Evolutionary conservation across 2,113 vertebrate species (phyloP).

Genomic region (Bos indicus): DNA sequence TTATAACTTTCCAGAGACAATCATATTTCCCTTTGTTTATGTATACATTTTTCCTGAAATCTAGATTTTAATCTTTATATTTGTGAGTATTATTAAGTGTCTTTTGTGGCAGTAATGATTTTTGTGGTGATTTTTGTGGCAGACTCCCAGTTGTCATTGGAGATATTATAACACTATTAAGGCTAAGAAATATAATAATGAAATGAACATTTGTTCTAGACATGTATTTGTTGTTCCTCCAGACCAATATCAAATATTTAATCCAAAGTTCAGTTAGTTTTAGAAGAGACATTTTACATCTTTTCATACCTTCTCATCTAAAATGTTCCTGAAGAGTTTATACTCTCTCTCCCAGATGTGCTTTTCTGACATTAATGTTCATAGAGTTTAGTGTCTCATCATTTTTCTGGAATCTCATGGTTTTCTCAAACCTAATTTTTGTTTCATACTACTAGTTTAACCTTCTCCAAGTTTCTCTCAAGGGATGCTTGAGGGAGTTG

Average conservation of each 20-base stretch:
- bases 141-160: neutral
- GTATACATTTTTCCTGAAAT: conserved; percentile 9
- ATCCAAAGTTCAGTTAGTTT: neutral
- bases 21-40: neutral
- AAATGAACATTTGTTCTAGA: conserved; percentile 4
- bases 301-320: neutral
- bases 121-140: conserved; percentile 22
- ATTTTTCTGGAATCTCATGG: neutral
- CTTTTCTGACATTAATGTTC: neutral
- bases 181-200: neutral
- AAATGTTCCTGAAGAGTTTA: neutral
- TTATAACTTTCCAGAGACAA: neutral
- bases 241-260: conserved; percentile 11
- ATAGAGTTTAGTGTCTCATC: conserved; percentile 10
- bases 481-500: neutral
- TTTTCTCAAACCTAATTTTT: conserved; percentile 4
- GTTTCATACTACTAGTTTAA: conserved; percentile 20
- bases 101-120: neutral
- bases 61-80: neutral
- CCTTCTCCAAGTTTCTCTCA: conserved; percentile 9
- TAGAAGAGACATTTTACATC: neutral
- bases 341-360: neutral
- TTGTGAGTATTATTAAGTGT: conserved; percentile 5
- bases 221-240: neutral
- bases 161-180: conserved; percentile 1